A percentile compares a stretch with the other conserved stretches of the same genome.
Evolutionary conservation across 1,140 invertebrate species (phyloP).

Genomic region (Apis mellifera): DNA sequence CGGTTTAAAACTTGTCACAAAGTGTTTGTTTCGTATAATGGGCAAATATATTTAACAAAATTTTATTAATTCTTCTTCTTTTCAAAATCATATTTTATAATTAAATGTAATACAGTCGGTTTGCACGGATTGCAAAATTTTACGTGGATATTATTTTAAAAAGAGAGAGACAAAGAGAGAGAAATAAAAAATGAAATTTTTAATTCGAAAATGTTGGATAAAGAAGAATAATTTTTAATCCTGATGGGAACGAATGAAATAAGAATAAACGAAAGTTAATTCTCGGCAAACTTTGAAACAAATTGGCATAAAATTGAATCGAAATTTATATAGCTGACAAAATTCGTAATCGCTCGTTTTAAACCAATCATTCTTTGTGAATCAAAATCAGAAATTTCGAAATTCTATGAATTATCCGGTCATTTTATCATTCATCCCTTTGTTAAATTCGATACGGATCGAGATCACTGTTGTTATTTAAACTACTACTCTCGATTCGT

Average conservation of each 20-base stretch:
- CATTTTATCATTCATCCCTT: not conserved
- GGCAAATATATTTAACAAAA: not conserved
- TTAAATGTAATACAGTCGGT: not conserved
- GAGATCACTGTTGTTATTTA: not conserved
- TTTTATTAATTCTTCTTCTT: not conserved
- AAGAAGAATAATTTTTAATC: not conserved
- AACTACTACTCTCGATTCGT: not conserved
- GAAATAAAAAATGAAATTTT: not conserved
- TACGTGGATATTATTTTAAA: not conserved
- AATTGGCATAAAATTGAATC: conserved; percentile 15
- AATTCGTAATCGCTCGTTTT: not conserved
- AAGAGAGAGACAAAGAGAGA: no score
- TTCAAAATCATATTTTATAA: not conserved
- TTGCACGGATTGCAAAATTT: not conserved
- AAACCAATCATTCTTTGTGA: conserved; percentile 6
- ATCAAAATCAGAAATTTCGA: conserved; percentile 18
- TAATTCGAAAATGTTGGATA: not conserved
- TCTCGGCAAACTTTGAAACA: not conserved
- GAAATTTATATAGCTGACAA: conserved; percentile 6
- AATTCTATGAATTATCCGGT: not conserved
- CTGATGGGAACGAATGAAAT: not conserved
- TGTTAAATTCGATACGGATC: not conserved
- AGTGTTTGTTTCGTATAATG: not conserved
- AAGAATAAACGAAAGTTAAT: not conserved
- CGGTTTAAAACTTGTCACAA: not conserved